These are phyloP conservation scores for Calephelis nemesis DNA, from an alignment of 1,140 invertebrate species.

Conservation along the genomic window DNA sequence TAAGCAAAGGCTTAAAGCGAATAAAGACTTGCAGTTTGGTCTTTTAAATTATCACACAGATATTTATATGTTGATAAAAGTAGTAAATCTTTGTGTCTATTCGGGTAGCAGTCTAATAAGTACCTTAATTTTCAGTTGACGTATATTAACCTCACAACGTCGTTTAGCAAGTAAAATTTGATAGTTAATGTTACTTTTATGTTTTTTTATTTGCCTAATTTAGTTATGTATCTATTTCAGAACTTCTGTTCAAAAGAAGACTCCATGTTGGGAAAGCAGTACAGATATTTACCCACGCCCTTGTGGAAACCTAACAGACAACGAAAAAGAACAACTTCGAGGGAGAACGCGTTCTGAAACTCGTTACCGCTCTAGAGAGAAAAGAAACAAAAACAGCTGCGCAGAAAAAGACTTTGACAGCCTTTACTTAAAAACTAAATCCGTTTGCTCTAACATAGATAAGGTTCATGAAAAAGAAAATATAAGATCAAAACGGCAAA, in stretches of 20 bases:
- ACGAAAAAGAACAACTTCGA: conserved; percentile 82
- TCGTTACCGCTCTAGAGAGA: conserved; percentile 68
- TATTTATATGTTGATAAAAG: too few species aligned
- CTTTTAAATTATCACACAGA: too few species aligned
- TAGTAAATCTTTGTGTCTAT: too few species aligned
- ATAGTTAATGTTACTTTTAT: not conserved
- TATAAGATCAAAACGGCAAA: conserved; percentile 74
- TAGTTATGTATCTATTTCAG: conserved; percentile 39
- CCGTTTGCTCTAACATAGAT: conserved; percentile 67
- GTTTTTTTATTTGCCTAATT: not conserved
- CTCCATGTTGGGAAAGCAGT: conserved; percentile 88
- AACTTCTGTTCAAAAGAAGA: conserved; percentile 71
- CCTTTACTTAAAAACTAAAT: conserved; percentile 83
- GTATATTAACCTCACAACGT: too few species aligned
- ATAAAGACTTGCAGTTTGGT: too few species aligned
- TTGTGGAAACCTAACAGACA: conserved; percentile 86
- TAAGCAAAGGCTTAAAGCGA: too few species aligned
- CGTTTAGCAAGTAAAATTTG: too few species aligned
- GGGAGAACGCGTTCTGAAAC: conserved; percentile 80
- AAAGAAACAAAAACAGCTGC: conserved; percentile 76
- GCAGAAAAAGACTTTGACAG: conserved; percentile 85
- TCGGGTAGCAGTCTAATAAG: too few species aligned
- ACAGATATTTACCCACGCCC: conserved; percentile 88
- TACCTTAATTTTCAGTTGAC: too few species aligned
- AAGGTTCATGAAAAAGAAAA: conserved; percentile 56